These are phyloP conservation scores for Drosophila macrospina DNA, from an alignment of 2,888 invertebrate genomes.

Conservation along the genomic window DNA sequence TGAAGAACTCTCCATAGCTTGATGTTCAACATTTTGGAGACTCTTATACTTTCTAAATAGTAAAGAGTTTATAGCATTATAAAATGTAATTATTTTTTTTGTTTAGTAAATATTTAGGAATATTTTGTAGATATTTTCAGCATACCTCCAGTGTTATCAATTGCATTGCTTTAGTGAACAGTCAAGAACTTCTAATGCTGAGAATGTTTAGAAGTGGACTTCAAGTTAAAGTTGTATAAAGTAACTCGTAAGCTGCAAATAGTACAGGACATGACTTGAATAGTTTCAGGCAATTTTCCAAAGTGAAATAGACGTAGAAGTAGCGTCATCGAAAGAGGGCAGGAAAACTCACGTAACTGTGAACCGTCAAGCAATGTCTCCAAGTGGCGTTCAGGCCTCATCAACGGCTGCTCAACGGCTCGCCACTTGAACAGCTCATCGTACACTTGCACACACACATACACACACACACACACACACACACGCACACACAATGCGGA, in stretches of 20 bases:
- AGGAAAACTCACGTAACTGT: conserved; percentile 14
- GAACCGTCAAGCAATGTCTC: conserved; percentile 2
- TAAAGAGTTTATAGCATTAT: too few relatives aligned
- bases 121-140: too few relatives aligned
- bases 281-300: background rate
- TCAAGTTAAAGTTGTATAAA: too few relatives aligned
- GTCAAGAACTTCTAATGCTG: background rate
- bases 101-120: too few relatives aligned
- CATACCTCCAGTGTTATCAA: background rate
- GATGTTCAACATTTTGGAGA: too few relatives aligned
- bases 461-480: background rate
- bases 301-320: background rate
- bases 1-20: too few relatives aligned
- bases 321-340: background rate
- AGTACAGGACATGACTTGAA: background rate
- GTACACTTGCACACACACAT: conserved; percentile 3
- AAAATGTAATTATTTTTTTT: too few relatives aligned
- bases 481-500: conserved; percentile 13
- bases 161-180: background rate
- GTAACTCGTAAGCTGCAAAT: background rate
- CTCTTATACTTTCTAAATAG: too few relatives aligned
- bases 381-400: conserved; percentile 20
- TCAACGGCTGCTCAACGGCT: conserved; percentile 32
- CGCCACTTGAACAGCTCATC: conserved; percentile 47
- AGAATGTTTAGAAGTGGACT: background rate